phyloP scores from a whole-genome alignment of 2,113 vertebrate genomes.

The Nothocercus julius region DNA sequence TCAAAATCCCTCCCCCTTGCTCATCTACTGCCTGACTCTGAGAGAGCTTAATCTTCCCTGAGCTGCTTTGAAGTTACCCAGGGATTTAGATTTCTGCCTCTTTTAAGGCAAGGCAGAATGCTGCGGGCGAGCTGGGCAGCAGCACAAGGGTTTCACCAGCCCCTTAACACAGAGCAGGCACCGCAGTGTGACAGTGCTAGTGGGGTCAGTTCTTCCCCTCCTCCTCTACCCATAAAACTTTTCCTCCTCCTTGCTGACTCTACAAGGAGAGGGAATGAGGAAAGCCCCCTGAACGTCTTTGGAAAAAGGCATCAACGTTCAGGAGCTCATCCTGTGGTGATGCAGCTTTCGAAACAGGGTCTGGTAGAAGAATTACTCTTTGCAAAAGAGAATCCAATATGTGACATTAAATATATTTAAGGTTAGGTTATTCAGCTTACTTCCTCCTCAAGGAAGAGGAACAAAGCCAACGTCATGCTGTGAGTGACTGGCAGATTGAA shows the following conservation, averaged over 20 bases:
- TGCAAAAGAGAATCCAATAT: not conserved
- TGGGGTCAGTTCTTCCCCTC: not conserved
- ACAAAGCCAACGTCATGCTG: not conserved
- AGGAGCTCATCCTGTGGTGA: not conserved
- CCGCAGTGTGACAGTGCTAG: not conserved
- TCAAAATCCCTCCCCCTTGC: not conserved
- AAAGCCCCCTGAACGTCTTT: no score
- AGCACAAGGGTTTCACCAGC: not conserved
- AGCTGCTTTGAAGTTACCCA: slow-evolving; percentile 52
- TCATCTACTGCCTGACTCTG: not conserved
- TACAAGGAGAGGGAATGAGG: not conserved
- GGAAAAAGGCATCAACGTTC: not conserved
- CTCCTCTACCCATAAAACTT: not conserved
- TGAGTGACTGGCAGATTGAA: not conserved
- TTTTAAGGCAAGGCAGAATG: slow-evolving; percentile 55
- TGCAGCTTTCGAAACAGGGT: not conserved
- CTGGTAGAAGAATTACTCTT: not conserved
- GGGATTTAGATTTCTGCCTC: slow-evolving; percentile 65
- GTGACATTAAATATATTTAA: not conserved
- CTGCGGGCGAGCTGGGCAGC: not conserved
- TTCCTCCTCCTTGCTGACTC: not conserved
- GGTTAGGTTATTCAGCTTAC: not conserved
- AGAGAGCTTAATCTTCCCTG: not conserved
- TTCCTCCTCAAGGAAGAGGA: slow-evolving; percentile 37
- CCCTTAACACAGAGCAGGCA: slow-evolving; percentile 61